Base-by-base conservation (phyloP, 2,113 vertebrate genomes). In the Greenwoodochromis staneri region DNA sequence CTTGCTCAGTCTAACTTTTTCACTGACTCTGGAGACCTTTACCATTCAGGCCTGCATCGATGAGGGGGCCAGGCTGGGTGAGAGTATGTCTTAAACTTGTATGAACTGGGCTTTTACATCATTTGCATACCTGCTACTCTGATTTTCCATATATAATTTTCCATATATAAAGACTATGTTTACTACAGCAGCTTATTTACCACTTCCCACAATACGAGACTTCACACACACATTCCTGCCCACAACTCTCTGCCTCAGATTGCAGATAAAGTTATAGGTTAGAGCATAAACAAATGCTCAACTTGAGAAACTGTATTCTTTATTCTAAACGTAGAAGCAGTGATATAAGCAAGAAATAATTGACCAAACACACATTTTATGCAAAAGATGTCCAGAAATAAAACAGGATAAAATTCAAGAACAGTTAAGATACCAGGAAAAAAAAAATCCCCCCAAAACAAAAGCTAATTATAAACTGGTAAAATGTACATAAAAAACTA, bases 241-340 rank as follows among this genome's bases (percentile, higher is more conserved):
- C 13, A 24, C 9, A 73, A 45, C 21, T 45, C 2, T 27, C n/a
- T 9, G 13, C 69, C 38, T 45, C 21, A 73, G 21, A 73, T 27
- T 45, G n/a, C 19, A 40, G 3, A 0, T 21, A 21, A 38, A 13
- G 11, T 42, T 40, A 42, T 42, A 71, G 66, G n/a, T 24, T 4
- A 69, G 9, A 69, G n/a, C n/a, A 36, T 24, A 71, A 71, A 71
- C n/a, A 71, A 71, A 42, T 14, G 66, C 66, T 71, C 66, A 24
- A 24, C 66, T 71, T 42, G 7, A 24, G 36, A 21, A 71, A 42
- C n/a, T 0, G 8, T 42, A 71, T 24, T 71, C 38, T 42, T 71
- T 42, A 34, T 63, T 11, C 2, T 63, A 63, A 10, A 63, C 0
- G 1, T 0, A 36, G 31, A 63, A 63, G 6, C 59, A 61, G 5